Conservation (phyloP, 2,888 invertebrate genomes). For the Acleris cristana region DNA sequence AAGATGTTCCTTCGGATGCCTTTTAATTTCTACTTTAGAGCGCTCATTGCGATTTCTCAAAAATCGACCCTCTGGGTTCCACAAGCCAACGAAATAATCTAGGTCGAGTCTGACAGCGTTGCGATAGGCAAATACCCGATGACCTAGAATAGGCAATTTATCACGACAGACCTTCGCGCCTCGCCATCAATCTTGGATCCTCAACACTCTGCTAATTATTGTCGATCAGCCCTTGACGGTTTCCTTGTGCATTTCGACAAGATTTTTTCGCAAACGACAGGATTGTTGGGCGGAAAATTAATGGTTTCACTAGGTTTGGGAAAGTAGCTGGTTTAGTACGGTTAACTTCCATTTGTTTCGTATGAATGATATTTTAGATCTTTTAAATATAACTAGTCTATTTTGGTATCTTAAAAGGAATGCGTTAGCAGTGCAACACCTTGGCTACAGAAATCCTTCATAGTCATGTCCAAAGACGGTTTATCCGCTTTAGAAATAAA, state of each 20-base stretch:
- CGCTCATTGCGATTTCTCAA: too few species aligned
- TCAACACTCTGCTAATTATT: conserved; percentile 39
- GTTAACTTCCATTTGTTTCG: neutral
- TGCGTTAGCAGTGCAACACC: too few species aligned
- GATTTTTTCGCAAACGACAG: conserved; percentile 21
- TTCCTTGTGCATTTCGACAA: conserved; percentile 33
- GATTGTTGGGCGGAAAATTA: neutral
- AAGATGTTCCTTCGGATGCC: too few species aligned
- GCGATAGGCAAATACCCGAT: conserved; percentile 80
- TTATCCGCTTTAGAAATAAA: too few species aligned
- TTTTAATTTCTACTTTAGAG: too few species aligned
- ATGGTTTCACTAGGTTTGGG: neutral
- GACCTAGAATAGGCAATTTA: conserved; percentile 82
- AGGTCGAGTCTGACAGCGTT: conserved; percentile 61
- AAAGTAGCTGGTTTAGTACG: neutral
- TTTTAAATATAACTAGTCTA: too few species aligned
- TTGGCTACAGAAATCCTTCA: too few species aligned
- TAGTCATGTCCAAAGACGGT: too few species aligned
- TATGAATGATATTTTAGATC: too few species aligned
- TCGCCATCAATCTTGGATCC: conserved; percentile 77
- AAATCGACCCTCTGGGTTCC: too few species aligned
- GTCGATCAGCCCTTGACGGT: conserved; percentile 29
- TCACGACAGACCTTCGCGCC: conserved; percentile 80
- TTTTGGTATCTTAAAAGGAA: too few species aligned
- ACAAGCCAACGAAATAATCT: conserved; percentile 60